Base-by-base conservation (phyloP, 2,888 invertebrate genomes). In the Hyposoter dolosus region DNA sequence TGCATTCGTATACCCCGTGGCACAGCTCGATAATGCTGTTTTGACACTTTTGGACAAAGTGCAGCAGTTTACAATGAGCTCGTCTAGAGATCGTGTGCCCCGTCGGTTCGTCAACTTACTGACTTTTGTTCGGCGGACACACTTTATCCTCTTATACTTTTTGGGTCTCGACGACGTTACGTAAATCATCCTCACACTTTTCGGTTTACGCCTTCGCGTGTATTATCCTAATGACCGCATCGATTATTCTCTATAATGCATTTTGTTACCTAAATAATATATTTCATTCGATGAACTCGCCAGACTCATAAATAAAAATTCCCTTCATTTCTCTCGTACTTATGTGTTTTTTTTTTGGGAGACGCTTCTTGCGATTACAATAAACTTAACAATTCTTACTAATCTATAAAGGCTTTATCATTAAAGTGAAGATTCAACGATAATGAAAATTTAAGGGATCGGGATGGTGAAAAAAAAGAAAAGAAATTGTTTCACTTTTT, bases 1-100 rank as follows among this genome's bases (percentile, higher is more conserved):
- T 9, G 71, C 47, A 15, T 35, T 45, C 45, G 23, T 17, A 40
- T 40, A 28, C 60, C 32, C 66, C 66, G 78, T 53, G 47, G 71
- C 53, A 45, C 28, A 47, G 23, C 68, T 19, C 71, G 84, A 77
- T 84, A 76, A 84, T 84, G 81, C 75, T 84, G 84, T 84, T 84
- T 84, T 84, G 84, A 84, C 84, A 84, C 76, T 84, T n/a, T n/a
- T 81, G 65, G 81, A 77, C 81, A 81, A 84, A 80, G 80, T 81
- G 74, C 78, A 66, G 74, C 78, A 66, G 45, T 74, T 81, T 77
- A 84, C 84, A 84, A 81, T 53, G 76, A 79, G 65, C 56, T 19
- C 23, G 71, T 50, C 65, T 35, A 40, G 40, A 19, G 10, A 47
- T 47, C 47, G 50, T 19, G 65, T 47, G 43, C 50, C 74, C 66